Evolutionary conservation across 2,888 invertebrate species (phyloP), one percentile per base, ranked within the genome.

Genomic region (Nematopogon swammerdamellus): DNA sequence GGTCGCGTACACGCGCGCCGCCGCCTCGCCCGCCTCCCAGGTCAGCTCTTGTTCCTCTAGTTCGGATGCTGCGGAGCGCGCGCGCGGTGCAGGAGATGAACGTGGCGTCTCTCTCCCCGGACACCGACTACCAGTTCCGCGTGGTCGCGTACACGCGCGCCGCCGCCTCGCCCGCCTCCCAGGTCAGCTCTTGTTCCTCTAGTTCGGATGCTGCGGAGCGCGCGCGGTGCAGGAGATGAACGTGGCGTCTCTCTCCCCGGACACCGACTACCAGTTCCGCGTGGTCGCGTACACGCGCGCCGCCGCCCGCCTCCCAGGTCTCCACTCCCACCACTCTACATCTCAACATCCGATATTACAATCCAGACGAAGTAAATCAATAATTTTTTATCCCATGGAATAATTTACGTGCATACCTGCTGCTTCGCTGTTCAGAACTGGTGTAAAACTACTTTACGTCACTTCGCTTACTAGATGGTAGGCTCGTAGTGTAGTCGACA

Each of bases 81-180:
- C n/a, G 86, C 5, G 82, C 84, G 51, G 82, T 90, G 45, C 89
- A 88, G 65, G 95, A 95, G 71, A 88, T 91, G 53, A 95, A 90
- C 68, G 87, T 94, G 53, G 85, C 86, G 48, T 85, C 89, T 0
- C 81, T 98, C 18, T 86, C 89, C 57, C 97, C 97, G 0, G 89
- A 89, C 59, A 91, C 92, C 49, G 88, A 87, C 5, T 98, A 98
- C 77, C 84, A 86, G 62, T 92, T 97, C 66, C 83, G 91, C 14
- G 92, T 95, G 19, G 83, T 91, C 19, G 95, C 95, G 2, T 86
- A 87, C 64, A 83, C 87, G 48, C 90, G 89, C 4, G 76, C 84
- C n/a, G 93, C 93, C 1, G 82, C 82, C 44, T 87, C 89, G 8
- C 72, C 70, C 8, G 61, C 62, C 14, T 65, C 69, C 0, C 57